Evolutionary conservation across 2,797 vertebrate species (phyloP).

Genomic region (Chelon auratus): DNA sequence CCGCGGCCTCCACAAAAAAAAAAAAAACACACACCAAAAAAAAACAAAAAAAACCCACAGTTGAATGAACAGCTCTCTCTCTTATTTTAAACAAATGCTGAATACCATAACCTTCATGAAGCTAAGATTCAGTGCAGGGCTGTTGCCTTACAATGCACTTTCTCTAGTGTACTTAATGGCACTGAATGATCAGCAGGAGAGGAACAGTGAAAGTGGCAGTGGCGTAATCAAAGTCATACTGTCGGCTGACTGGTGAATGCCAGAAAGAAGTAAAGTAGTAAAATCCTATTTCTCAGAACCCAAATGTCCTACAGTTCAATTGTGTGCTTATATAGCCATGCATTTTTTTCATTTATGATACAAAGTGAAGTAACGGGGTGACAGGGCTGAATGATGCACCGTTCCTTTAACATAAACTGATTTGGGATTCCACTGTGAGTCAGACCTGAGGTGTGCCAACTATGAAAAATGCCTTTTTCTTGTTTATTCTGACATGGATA

Average conservation of each 20-base stretch:
- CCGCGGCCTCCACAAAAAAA: too few species aligned
- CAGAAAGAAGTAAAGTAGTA: neutral
- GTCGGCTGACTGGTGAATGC: constrained; percentile 22
- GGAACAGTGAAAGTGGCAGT: neutral
- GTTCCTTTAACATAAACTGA: constrained; percentile 25
- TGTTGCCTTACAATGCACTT: too few species aligned
- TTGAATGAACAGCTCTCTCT: too few species aligned
- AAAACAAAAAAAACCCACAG: too few species aligned
- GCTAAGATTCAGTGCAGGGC: too few species aligned
- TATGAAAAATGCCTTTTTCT: constrained; percentile 30
- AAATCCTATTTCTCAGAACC: neutral
- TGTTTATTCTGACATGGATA: constrained; percentile 6
- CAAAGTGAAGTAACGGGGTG: constrained; percentile 5
- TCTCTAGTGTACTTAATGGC: neutral
- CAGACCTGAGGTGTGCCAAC: constrained; percentile 28
- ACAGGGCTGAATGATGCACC: constrained; percentile 26
- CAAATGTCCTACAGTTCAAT: constrained; percentile 26
- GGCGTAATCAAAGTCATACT: constrained; percentile 4
- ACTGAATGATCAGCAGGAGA: constrained; percentile 7
- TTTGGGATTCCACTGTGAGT: constrained; percentile 30
- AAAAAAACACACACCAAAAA: too few species aligned
- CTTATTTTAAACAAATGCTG: too few species aligned
- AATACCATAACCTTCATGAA: too few species aligned
- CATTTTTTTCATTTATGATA: constrained; percentile 15
- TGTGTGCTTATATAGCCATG: constrained; percentile 8